Evolutionary conservation across 1,140 invertebrate species (phyloP), one percentile per base, ranked within the genome.

Genomic region (Meloidogyne exigua): DNA sequence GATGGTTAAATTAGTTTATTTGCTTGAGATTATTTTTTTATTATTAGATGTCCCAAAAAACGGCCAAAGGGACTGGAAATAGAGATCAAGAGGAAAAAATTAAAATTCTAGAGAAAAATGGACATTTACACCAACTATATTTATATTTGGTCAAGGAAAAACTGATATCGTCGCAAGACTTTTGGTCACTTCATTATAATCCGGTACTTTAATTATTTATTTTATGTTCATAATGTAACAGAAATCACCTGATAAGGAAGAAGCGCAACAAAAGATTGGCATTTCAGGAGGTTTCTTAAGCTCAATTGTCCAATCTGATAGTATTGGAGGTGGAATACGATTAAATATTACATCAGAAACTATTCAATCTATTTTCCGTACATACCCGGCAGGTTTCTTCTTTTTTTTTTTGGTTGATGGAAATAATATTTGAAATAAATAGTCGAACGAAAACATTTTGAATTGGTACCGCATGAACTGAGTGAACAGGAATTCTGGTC

Each of bases 401-500:
- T 49, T 21, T 32, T 2, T 32, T 32, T 7, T 32, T 32, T 7
- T 32, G 7, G 2, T 32, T 32, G 28, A 32, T 68, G 25, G 32
- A 28, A 25, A 32, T 42, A 68, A 0, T 68, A 26, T 39, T 42
- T 65, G 25, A 15, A 72, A 32, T 32, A 32, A 3, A 21, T 84
- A 83, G 96, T 99, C 0, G 93, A 95, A 87, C 92, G 92, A 89
- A 99, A 98, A 90, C 95, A 99, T 89, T 89, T 92, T 78, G 95
- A 99, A 89, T 92, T 95, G 89, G 96, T 99, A 49, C 97, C 96
- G 66, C 91, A 92, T 79, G 94, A 95, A 90, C 92, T 99, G 91
- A 91, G 92, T 0, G 97, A 99, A 89, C 91, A 93, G 1, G 95
- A 98, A 86, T 99, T 99, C 90, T 99, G 97, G 97, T 96, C 94